Evolutionary conservation across 2,797 vertebrate species (phyloP), one percentile per base, ranked within the genome.

Genomic region (Tolypeutes matacus): DNA sequence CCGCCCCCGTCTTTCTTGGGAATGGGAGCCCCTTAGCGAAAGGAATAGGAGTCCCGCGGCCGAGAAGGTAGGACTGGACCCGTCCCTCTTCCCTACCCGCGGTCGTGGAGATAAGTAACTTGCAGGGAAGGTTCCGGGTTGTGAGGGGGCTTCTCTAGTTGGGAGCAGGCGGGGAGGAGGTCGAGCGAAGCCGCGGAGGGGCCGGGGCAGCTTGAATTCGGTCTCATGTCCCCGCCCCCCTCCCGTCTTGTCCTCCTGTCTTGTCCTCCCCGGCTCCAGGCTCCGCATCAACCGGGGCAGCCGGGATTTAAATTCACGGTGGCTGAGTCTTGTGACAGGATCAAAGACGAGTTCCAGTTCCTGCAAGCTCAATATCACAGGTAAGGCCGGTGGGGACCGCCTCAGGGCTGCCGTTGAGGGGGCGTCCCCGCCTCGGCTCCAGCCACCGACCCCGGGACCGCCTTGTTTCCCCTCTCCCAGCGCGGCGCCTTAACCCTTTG

Each of bases 311-410:
- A 99, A 98, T 99, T 99, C 98, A 99, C 99, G 0, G 99, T 99
- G 94, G 99, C 99, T 4, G 99, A 99, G 96, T 99, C 99, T 72
- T 99, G 99, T 69, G 99, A 99, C 97, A 97, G 99, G 98, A 99
- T 99, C 98, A 99, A 99, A 98, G 99, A 99, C 96, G 99, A 99
- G 97, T 99, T 99, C 98, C 99, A 99, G 99, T 99, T 99, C 96
- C 98, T 99, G 96, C 99, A 99, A 98, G 99, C 99, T 92, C 99
- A 99, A 95, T 99, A 99, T 98, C 99, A 99, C 99, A 99, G 99
- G 99, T 99, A 98, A 98, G 97, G 65, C 75, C 12, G n/a, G 36
- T 27, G 78, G 86, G 93, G 95, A 56, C 51, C 39, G 51, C 42
- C 73, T 46, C 2, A 8, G 58, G 88, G 60, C 51, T 27, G 92